These are phyloP conservation scores for Neuroterus valhalla DNA, from an alignment of 1,140 invertebrate genomes.

Conservation along the genomic window DNA sequence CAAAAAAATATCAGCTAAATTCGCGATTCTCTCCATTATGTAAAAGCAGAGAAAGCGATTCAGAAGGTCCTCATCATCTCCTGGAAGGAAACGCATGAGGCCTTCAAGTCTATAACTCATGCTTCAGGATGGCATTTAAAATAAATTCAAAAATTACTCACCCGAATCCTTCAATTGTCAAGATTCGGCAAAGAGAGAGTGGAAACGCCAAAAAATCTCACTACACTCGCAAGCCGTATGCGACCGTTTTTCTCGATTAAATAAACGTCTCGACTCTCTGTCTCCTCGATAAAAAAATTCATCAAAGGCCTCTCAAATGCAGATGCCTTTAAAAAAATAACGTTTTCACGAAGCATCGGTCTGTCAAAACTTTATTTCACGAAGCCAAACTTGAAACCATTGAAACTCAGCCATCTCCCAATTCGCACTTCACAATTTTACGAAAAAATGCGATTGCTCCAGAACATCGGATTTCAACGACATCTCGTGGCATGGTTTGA, in stretches of 20 bases:
- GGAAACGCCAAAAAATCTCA: slow-evolving; percentile 15
- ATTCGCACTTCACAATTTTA: slow-evolving; percentile 20
- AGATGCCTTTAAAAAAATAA: not conserved
- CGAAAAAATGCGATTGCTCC: slow-evolving; percentile 16
- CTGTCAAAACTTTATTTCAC: not conserved
- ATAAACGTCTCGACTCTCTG: not conserved
- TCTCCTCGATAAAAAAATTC: not conserved
- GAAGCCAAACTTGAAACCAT: slow-evolving; percentile 5
- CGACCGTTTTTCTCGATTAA: not conserved
- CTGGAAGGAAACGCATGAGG: not conserved
- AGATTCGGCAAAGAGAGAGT: slow-evolving; percentile 6
- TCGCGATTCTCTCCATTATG: slow-evolving; percentile 14
- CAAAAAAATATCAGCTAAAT: not conserved
- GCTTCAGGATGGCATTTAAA: not conserved
- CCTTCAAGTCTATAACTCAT: not conserved
- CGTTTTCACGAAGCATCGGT: slow-evolving; percentile 25
- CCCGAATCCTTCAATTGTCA: slow-evolving; percentile 16
- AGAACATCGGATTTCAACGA: not conserved
- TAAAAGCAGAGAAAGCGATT: slow-evolving; percentile 19
- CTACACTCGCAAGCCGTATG: slow-evolving; percentile 19
- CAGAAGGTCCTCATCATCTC: not conserved
- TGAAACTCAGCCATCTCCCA: slow-evolving; percentile 11
- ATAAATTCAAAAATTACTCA: not conserved
- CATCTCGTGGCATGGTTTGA: not conserved
- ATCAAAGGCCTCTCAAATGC: not conserved